Percentiles rank a stretch among this genome's conserved stretches.
Evolutionary conservation across 2,113 vertebrate genomes (phyloP).

Genomic region (Uria lomvia): DNA sequence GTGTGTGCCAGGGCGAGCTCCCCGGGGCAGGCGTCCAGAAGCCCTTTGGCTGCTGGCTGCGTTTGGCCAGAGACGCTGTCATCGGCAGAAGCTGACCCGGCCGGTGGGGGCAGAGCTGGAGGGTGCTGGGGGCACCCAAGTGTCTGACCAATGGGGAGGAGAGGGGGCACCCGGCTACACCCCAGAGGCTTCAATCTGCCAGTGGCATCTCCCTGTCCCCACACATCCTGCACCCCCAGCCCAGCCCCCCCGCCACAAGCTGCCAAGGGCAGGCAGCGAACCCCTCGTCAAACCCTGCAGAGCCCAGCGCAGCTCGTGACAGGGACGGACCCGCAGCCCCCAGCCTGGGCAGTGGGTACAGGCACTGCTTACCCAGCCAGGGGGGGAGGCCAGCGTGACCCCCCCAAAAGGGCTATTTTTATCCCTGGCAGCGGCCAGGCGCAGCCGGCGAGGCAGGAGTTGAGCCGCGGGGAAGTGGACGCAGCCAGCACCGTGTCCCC

Average conservation of each 20-base stretch:
- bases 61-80: background rate
- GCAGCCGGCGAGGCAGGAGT: fast-evolving
- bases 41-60: background rate
- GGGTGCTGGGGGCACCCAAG: background rate
- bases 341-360: background rate
- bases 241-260: background rate
- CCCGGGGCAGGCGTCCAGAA: background rate
- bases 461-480: background rate
- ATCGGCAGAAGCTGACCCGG: background rate
- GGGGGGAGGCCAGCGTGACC: fast-evolving
- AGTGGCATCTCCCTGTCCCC: background rate
- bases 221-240: background rate
- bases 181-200: background rate
- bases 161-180: too few relatives aligned
- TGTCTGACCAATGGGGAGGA: too few relatives aligned
- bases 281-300: background rate
- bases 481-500: background rate
- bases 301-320: background rate
- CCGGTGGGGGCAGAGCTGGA: background rate
- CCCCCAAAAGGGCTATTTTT: background rate
- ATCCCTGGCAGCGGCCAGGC: too few relatives aligned
- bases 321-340: background rate
- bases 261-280: background rate
- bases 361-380: background rate
- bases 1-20: too few relatives aligned